phyloP scores from a whole-genome alignment of 1,140 invertebrate genomes.

The Teleopsis dalmanni region DNA sequence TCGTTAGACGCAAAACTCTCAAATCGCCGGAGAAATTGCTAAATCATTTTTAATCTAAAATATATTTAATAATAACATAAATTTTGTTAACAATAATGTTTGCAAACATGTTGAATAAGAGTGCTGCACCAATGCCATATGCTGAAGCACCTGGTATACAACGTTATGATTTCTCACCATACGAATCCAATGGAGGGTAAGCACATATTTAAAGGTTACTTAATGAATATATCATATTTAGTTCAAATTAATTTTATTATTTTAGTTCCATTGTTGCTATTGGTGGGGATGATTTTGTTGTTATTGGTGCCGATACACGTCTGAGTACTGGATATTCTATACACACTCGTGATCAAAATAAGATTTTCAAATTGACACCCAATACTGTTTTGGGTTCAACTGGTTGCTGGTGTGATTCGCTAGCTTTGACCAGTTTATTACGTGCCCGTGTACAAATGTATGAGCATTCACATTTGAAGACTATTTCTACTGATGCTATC shows the following conservation, averaged over 20 bases:
- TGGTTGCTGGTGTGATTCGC: constrained; percentile 97
- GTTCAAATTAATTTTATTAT: background rate
- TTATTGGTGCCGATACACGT: constrained; percentile 85
- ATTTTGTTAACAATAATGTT: too few species aligned
- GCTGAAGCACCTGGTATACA: constrained; percentile 53
- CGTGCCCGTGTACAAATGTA: constrained; percentile 90
- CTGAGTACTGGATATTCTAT: constrained; percentile 88
- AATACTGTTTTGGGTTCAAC: constrained; percentile 80
- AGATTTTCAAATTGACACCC: constrained; percentile 70
- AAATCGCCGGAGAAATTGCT: too few species aligned
- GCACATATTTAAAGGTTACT: constrained; percentile 9
- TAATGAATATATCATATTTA: background rate
- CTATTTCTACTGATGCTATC: constrained; percentile 84
- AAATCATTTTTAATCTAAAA: too few species aligned
- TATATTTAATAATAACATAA: too few species aligned
- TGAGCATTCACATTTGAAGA: constrained; percentile 87
- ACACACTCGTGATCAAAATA: constrained; percentile 78
- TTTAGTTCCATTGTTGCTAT: constrained; percentile 80
- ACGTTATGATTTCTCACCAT: constrained; percentile 61
- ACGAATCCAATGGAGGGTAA: constrained; percentile 71
- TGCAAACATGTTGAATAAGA: too few species aligned
- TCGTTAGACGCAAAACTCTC: too few species aligned
- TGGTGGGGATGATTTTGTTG: constrained; percentile 82
- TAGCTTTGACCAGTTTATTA: constrained; percentile 82
- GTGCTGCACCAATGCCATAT: too few species aligned